These are phyloP conservation scores for Astyanax mexicanus DNA, from an alignment of 2,797 vertebrate genomes.

Conservation along the genomic window DNA sequence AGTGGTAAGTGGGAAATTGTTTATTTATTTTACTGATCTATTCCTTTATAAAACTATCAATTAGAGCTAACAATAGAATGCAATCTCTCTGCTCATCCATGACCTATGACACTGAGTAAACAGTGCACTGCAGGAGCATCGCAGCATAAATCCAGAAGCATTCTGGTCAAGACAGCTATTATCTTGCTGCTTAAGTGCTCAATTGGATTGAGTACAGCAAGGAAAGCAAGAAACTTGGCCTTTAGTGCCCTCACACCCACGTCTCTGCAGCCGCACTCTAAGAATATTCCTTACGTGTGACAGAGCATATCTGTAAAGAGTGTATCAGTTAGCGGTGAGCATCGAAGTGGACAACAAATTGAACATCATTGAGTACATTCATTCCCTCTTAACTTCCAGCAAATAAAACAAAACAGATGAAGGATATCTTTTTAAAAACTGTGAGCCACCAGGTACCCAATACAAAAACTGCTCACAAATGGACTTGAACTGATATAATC, in stretches of 20 bases:
- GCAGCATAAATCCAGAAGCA: background rate
- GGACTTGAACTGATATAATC: too few relatives aligned
- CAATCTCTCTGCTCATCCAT: too few relatives aligned
- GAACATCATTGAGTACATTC: background rate
- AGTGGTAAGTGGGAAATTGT: too few relatives aligned
- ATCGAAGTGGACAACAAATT: background rate
- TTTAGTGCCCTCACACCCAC: slow-evolving; percentile 1
- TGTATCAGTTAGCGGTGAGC: background rate
- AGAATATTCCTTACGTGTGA: background rate
- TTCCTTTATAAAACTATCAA: too few relatives aligned
- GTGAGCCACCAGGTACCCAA: too few relatives aligned
- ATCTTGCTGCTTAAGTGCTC: slow-evolving; percentile 11
- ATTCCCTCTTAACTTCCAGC: background rate
- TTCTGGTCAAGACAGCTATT: background rate
- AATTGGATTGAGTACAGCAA: background rate
- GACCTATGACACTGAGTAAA: too few relatives aligned
- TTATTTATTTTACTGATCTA: too few relatives aligned
- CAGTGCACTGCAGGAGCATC: background rate
- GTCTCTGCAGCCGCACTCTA: background rate
- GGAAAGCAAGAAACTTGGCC: slow-evolving; percentile 11
- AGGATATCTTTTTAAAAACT: too few relatives aligned
- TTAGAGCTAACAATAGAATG: too few relatives aligned
- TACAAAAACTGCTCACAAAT: too few relatives aligned
- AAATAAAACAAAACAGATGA: background rate
- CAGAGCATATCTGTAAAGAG: background rate